phyloP scores from a whole-genome alignment of 2,888 invertebrate genomes.

The Hyles lineata region DNA sequence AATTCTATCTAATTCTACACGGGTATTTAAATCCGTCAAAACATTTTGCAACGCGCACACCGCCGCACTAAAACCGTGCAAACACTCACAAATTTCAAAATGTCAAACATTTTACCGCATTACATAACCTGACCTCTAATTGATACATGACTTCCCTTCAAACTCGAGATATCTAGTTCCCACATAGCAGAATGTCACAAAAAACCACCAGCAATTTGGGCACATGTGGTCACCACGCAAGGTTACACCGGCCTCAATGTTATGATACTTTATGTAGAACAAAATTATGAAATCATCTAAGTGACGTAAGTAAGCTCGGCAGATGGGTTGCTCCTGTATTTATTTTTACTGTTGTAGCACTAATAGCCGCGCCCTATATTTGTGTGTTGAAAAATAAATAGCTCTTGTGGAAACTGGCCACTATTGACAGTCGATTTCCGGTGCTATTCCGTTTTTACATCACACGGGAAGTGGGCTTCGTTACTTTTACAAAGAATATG shows the following conservation, averaged over 20 bases:
- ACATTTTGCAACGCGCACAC: neutral
- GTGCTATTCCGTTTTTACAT: neutral
- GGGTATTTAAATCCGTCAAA: neutral
- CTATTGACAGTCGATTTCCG: constrained; percentile 23
- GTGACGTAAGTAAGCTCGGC: constrained; percentile 45
- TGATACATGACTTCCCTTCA: constrained; percentile 68
- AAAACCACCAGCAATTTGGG: constrained; percentile 69
- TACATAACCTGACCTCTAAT: constrained; percentile 55
- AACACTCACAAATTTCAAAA: neutral
- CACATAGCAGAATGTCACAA: constrained; percentile 78
- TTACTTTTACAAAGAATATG: neutral
- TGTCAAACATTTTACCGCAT: constrained; percentile 26
- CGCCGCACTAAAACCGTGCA: neutral
- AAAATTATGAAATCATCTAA: constrained; percentile 50
- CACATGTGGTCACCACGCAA: constrained; percentile 80
- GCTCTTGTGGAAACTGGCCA: constrained; percentile 14
- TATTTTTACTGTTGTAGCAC: constrained; percentile 41
- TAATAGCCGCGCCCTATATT: constrained; percentile 45
- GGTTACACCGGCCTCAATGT: constrained; percentile 60
- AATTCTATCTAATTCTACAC: neutral
- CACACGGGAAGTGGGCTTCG: neutral
- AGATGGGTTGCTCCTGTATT: constrained; percentile 36
- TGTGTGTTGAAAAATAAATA: constrained; percentile 26
- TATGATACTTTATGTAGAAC: constrained; percentile 53
- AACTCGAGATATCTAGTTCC: constrained; percentile 68